Percentiles rank a stretch among this genome's conserved stretches.
Evolutionary conservation across 1,140 invertebrate species (phyloP).

Genomic region (Linepithema humile): DNA sequence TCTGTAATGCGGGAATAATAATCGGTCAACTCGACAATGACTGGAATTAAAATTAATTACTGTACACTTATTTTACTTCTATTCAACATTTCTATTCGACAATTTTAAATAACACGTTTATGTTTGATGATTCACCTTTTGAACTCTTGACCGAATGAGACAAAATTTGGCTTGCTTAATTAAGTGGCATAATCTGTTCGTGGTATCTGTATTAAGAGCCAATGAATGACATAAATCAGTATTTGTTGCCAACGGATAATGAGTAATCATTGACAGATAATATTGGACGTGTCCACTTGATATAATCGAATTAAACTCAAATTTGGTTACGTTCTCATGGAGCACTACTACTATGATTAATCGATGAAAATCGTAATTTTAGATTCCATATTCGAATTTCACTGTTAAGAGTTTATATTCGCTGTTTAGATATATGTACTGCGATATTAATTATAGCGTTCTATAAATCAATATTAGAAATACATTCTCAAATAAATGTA

Average conservation of each 20-base stretch:
- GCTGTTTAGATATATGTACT: constrained; percentile 21
- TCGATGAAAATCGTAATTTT: constrained; percentile 51
- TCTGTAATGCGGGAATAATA: background rate
- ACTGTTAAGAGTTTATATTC: constrained; percentile 50
- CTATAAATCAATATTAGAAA: constrained; percentile 9
- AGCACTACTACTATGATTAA: constrained; percentile 46
- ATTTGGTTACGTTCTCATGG: constrained; percentile 49
- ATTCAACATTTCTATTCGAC: no score
- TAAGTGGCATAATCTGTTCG: constrained; percentile 41
- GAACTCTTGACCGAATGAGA: constrained; percentile 59
- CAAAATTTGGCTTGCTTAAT: constrained; percentile 24
- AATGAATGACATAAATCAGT: constrained; percentile 51
- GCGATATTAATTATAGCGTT: constrained; percentile 40
- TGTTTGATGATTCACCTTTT: constrained; percentile 62
- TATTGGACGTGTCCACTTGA: constrained; percentile 51
- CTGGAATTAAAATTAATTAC: background rate
- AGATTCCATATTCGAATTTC: constrained; percentile 35
- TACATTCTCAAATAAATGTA: background rate
- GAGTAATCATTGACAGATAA: constrained; percentile 54
- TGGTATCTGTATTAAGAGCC: constrained; percentile 47
- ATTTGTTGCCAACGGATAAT: constrained; percentile 43
- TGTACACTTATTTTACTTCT: background rate
- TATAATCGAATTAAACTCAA: constrained; percentile 51
- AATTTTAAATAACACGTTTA: constrained; percentile 19
- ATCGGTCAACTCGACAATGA: background rate